Percentiles rank a stretch among this genome's conserved stretches.
These are phyloP conservation scores for Drosophila carrolli DNA, from an alignment of 1,140 invertebrate species.

Conservation along the genomic window DNA sequence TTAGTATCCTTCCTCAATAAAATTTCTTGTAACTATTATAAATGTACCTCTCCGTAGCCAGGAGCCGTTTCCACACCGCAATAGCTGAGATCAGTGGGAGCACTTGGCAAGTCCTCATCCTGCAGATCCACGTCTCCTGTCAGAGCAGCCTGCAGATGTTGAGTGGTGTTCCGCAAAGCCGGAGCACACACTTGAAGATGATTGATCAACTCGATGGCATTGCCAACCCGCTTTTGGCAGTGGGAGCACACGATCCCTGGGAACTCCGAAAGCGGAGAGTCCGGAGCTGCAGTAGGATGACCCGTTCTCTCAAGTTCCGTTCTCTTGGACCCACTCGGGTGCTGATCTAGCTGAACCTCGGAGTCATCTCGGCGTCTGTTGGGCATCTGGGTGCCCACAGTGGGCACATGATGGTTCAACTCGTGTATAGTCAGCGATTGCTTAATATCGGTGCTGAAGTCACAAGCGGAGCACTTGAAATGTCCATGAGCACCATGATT, in stretches of 20 bases:
- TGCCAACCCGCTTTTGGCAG: constrained; percentile 67
- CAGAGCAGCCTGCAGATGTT: constrained; percentile 13
- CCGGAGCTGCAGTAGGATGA: background rate
- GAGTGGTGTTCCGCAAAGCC: constrained; percentile 24
- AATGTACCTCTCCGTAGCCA: constrained; percentile 85
- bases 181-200: constrained; percentile 50
- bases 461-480: constrained; percentile 93
- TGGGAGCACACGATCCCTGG: constrained; percentile 49
- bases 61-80: constrained; percentile 86
- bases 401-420: constrained; percentile 93
- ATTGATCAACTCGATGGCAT: constrained; percentile 52
- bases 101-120: constrained; percentile 47
- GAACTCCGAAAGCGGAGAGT: background rate
- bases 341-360: constrained; percentile 38
- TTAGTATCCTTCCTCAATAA: background rate
- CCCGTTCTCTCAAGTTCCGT: background rate
- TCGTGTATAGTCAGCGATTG: constrained; percentile 96
- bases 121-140: constrained; percentile 26
- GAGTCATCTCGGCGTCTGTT: constrained; percentile 81
- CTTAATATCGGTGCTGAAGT: constrained; percentile 96
- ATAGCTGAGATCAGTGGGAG: constrained; percentile 66
- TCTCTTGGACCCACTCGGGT: background rate
- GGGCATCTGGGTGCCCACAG: constrained; percentile 85
- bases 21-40: background rate
- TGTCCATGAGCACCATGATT: constrained; percentile 93